phyloP scores from a whole-genome alignment of 2,888 invertebrate genomes.

The Ferdinandea cuprea region DNA sequence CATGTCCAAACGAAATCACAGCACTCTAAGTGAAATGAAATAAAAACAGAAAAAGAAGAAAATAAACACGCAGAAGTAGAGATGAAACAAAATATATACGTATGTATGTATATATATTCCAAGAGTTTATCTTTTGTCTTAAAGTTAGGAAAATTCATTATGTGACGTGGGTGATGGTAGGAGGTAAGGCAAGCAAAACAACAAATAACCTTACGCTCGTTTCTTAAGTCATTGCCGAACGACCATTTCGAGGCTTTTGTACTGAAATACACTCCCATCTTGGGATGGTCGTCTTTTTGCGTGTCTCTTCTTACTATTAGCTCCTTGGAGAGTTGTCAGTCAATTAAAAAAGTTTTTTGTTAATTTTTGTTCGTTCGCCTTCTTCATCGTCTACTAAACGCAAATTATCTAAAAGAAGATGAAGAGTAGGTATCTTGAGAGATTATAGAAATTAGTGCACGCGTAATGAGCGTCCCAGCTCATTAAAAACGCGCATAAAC shows the following conservation, averaged over 20 bases:
- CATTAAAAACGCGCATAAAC: conserved; percentile 36
- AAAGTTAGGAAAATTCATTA: conserved; percentile 62
- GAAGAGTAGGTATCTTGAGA: conserved; percentile 20
- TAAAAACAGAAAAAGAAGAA: conserved; percentile 18
- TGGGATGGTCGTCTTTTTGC: conserved; percentile 16
- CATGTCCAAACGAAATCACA: conserved; percentile 72
- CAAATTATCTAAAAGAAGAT: conserved; percentile 12
- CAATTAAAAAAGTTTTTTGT: conserved; percentile 63
- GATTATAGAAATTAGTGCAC: conserved; percentile 64
- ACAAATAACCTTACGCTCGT: conserved; percentile 50
- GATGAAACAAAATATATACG: conserved; percentile 47
- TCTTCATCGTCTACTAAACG: conserved; percentile 27
- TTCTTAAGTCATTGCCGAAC: conserved; percentile 46
- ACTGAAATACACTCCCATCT: conserved; percentile 34
- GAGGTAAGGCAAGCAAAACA: conserved; percentile 16
- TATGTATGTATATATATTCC: too few relatives aligned
- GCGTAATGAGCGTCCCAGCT: conserved; percentile 51
- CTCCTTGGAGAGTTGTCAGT: conserved; percentile 59
- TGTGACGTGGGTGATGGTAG: conserved; percentile 15
- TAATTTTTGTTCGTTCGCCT: conserved; percentile 15
- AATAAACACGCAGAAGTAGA: conserved; percentile 12
- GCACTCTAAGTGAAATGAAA: conserved; percentile 58
- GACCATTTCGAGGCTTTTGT: conserved; percentile 61
- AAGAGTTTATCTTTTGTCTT: conserved; percentile 66
- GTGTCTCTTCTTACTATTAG: conserved; percentile 22